Conservation (phyloP, 2,113 vertebrate species). For the Delphinapterus leucas region DNA sequence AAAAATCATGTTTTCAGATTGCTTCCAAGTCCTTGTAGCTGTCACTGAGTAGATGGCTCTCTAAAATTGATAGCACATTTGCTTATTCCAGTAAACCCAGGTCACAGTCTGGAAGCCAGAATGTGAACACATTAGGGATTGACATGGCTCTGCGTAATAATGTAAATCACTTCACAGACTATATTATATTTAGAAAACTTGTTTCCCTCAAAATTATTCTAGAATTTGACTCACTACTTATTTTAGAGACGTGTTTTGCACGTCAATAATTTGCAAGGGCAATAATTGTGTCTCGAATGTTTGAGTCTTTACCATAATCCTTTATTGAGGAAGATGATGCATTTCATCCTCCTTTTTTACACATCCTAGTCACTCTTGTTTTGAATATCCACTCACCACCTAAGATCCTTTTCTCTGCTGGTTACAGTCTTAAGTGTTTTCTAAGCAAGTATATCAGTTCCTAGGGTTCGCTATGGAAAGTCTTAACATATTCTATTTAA, state of each 20-base stretch:
- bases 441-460: background rate
- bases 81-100: background rate
- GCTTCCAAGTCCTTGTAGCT: background rate
- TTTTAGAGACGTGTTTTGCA: background rate
- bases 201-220: background rate
- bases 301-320: background rate
- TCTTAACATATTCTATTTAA: background rate
- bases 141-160: background rate
- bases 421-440: background rate
- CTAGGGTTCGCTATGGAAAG: background rate
- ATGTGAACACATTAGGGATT: background rate
- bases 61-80: background rate
- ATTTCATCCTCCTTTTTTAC: background rate
- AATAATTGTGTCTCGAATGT: background rate
- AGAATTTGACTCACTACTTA: background rate
- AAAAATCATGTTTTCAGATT: background rate
- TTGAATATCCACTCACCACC: background rate
- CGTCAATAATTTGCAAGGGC: background rate
- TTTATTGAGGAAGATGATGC: background rate
- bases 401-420: background rate
- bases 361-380: background rate
- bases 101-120: background rate
- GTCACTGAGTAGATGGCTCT: background rate
- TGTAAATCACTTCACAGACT: background rate
- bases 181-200: background rate